phyloP scores from a whole-genome alignment of 2,888 invertebrate genomes.

The Fragum fragum region DNA sequence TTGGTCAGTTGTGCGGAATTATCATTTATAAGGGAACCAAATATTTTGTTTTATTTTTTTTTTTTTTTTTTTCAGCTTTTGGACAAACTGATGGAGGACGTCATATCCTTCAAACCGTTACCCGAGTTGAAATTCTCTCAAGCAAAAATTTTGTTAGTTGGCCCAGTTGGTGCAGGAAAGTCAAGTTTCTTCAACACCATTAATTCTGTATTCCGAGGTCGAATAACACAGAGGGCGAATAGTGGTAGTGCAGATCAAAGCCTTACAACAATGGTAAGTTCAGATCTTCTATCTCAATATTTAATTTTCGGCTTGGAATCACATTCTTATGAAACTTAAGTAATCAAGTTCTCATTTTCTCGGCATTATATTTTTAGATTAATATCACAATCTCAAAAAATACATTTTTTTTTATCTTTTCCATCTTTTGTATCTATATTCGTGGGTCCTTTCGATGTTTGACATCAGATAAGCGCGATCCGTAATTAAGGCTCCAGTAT shows the following conservation, averaged over 20 bases:
- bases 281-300: too few relatives aligned
- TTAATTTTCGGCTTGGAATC: background rate
- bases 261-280: conserved; percentile 40
- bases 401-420: too few relatives aligned
- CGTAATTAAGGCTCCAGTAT: too few relatives aligned
- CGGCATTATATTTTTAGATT: too few relatives aligned
- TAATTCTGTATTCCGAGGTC: conserved; percentile 33
- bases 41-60: conserved; percentile 20
- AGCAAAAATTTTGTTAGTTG: conserved; percentile 24
- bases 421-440: too few relatives aligned
- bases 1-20: too few relatives aligned
- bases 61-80: conserved; percentile 40
- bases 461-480: too few relatives aligned
- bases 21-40: too few relatives aligned
- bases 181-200: conserved; percentile 31
- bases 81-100: conserved; percentile 54
- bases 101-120: conserved; percentile 65
- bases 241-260: conserved; percentile 35
- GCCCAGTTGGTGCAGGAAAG: conserved; percentile 2
- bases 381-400: too few relatives aligned
- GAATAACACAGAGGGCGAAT: conserved; percentile 29
- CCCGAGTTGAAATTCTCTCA: conserved; percentile 60
- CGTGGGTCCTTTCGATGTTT: too few relatives aligned
- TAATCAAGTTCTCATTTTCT: too few relatives aligned
- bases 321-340: too few relatives aligned